phyloP scores from a whole-genome alignment of 2,113 vertebrate species.

The Apaloderma vittatum region DNA sequence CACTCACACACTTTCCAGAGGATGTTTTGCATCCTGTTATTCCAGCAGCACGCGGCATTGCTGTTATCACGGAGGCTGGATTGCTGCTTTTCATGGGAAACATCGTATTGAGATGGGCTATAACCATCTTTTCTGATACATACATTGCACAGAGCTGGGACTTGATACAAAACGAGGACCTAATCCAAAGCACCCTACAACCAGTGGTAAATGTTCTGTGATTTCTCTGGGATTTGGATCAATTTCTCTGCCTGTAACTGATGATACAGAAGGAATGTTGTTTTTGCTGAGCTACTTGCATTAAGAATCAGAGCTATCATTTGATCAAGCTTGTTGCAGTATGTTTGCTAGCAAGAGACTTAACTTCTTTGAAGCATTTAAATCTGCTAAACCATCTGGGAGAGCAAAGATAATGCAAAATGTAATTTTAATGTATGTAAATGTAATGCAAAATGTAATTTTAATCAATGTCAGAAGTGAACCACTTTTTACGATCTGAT shows the following conservation, averaged over 20 bases:
- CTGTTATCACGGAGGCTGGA: neutral
- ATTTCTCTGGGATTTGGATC: neutral
- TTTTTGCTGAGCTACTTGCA: neutral
- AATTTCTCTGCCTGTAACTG: neutral
- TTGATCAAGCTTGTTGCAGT: slow-evolving; percentile 11
- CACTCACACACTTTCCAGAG: neutral
- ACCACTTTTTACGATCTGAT: neutral
- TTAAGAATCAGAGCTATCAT: neutral
- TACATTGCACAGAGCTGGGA: neutral
- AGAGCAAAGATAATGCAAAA: slow-evolving; percentile 16
- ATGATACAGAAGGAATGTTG: neutral
- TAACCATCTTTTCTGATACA: neutral
- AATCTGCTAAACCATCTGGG: slow-evolving; percentile 34
- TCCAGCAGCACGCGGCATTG: neutral
- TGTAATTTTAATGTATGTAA: slow-evolving; percentile 36
- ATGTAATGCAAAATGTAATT: slow-evolving; percentile 30
- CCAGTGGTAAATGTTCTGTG: neutral
- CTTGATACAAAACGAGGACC: neutral
- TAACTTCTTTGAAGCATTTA: slow-evolving; percentile 10
- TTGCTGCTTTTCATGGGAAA: neutral
- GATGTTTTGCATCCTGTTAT: slow-evolving; percentile 29
- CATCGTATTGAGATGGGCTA: neutral
- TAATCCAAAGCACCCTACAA: neutral
- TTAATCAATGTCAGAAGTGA: slow-evolving; percentile 14
- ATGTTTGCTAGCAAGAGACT: neutral